Evolutionary conservation across 2,113 vertebrate genomes (phyloP), one percentile per base, ranked within the genome.

Genomic region (Madoqua kirkii): DNA sequence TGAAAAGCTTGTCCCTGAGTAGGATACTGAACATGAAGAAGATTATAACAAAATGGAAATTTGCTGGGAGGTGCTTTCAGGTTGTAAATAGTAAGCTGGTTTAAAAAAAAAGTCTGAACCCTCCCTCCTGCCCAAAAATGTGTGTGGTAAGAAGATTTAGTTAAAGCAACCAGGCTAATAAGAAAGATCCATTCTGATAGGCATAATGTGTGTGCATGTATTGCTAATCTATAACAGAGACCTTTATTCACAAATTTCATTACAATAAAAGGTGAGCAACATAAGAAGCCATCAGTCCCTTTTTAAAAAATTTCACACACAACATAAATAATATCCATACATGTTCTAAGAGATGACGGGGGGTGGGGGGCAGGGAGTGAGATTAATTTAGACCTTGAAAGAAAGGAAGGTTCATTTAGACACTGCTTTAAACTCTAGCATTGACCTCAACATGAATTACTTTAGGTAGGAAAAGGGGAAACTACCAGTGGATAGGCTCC

Each of bases 401-500:
- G 95, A 93, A 96, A 87, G 27, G 0, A 52, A 96, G 50, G 55
- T 89, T 97, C 57, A 82, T 98, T 71, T 92, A 96, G 91, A 97
- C 97, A 95, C 90, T 98, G 94, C 92, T 96, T 94, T 92, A 91
- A 97, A 96, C 40, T 92, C 94, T 59, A 62, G 52, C 93, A 81
- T 89, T 97, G 97, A 98, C 97, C 96, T 96, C 59, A 96, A 62
- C 95, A 15, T 89, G 97, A 94, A 96, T 98, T 95, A 94, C 92
- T 97, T 96, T 93, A 89, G 97, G 76, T 89, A 95, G 90, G 89
- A 95, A 93, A 96, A 78, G 59, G 97, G 95, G 98, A 97, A 98
- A 96, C 97, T 8, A 84, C 95, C 96, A 96, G 95, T 98, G 98
- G 96, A 98, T 97, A 98, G 98, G 97, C 98, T 98, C 97, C 97